Evolutionary conservation across 2,888 invertebrate genomes (phyloP).

Genomic region (Pterobdella sp.): DNA sequence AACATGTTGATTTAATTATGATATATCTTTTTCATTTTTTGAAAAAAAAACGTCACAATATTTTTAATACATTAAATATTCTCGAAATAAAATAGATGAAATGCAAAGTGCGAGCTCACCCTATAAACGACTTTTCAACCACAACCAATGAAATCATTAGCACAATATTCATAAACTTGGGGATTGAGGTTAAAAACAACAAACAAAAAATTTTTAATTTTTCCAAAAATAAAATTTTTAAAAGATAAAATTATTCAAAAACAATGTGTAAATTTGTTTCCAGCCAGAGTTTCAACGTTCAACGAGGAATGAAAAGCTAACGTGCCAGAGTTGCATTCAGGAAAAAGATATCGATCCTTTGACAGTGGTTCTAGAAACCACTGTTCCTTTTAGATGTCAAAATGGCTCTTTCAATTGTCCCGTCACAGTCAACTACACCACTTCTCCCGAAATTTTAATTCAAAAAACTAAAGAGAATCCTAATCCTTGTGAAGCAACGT

Average conservation of each 20-base stretch:
- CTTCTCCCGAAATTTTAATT: not conserved
- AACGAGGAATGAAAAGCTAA: not conserved
- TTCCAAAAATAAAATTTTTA: not conserved
- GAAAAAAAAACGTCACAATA: too few relatives aligned
- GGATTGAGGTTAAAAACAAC: slow-evolving; percentile 1
- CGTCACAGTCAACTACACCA: slow-evolving; percentile 17
- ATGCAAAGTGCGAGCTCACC: slow-evolving; percentile 2
- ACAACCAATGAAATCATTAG: not conserved
- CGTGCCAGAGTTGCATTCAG: slow-evolving; percentile 10
- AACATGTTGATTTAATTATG: not conserved
- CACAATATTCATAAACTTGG: slow-evolving; percentile 12
- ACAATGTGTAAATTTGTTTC: not conserved
- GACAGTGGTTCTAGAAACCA: slow-evolving; percentile 6
- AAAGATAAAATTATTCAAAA: not conserved
- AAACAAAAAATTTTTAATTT: not conserved
- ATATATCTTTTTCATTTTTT: not conserved
- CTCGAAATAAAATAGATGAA: not conserved
- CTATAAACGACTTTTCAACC: not conserved
- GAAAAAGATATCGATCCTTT: slow-evolving; percentile 23
- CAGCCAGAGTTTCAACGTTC: not conserved
- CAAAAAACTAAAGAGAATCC: not conserved
- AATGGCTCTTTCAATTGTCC: slow-evolving; percentile 10
- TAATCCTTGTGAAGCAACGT: slow-evolving; percentile 9
- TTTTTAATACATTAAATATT: not conserved
- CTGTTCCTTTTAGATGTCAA: slow-evolving; percentile 24